These are phyloP conservation scores for Leptobrachium ailaonicum DNA, from an alignment of 2,113 vertebrate species.

Conservation along the genomic window DNA sequence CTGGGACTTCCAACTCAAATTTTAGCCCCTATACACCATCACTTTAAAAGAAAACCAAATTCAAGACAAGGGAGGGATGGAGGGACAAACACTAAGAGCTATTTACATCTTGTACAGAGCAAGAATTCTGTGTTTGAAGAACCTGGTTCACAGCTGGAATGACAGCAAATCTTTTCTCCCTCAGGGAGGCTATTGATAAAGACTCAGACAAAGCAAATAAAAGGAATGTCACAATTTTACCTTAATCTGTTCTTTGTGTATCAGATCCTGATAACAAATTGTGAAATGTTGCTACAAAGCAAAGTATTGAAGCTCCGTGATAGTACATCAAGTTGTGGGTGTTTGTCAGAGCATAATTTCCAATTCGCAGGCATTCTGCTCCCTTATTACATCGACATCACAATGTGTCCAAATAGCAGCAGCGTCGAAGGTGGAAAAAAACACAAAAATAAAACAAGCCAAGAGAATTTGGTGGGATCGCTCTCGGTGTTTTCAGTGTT, in stretches of 20 bases:
- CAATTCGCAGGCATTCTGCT: not conserved
- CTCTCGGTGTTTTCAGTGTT: not conserved
- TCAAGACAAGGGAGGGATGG: not conserved
- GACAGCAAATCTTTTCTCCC: not conserved
- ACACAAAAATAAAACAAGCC: not conserved
- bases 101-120: not conserved
- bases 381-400: not conserved
- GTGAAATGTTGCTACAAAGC: conserved; percentile 3
- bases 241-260: conserved; percentile 10
- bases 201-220: conserved; percentile 5
- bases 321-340: not conserved
- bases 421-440: not conserved
- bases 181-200: not conserved
- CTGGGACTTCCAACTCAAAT: not conserved
- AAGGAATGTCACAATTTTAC: not conserved
- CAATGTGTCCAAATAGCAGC: not conserved
- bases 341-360: not conserved
- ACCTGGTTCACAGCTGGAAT: not conserved
- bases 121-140: not conserved
- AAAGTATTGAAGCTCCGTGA: not conserved
- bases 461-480: not conserved
- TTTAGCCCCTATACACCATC: not conserved
- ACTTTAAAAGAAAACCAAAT: not conserved
- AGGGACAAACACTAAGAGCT: not conserved
- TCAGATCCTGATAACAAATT: not conserved